Base-by-base conservation (phyloP, 2,888 invertebrate species). In the Drosophila nigricruria region DNA sequence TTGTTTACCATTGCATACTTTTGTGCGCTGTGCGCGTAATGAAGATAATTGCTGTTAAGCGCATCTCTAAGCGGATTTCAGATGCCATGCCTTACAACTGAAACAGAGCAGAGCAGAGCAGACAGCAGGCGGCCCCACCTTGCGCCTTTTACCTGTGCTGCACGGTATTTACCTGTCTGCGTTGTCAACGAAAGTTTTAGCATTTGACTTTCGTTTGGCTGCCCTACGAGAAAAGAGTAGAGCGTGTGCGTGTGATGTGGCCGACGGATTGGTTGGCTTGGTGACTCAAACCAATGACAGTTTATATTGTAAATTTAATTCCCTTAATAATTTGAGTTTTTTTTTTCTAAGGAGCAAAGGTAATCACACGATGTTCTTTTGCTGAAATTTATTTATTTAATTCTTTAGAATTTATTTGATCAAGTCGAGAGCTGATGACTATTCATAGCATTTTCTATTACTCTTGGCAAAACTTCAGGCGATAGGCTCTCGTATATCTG, bases 41-140 rank as follows among this genome's bases (percentile, higher is more conserved):
- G 88, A 86, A 88, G 86, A 86, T 86, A 88, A 86, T 86, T 88
- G 86, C 86, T 86, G 88, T 80, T 88, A 80, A 86, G 86, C 86
- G 83, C 82, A 83, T 77, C 79, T 79, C 69, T 81, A 72, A 79
- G 73, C 81, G 88, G 88, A 85, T 85, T 85, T 88, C 66, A 58
- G 54, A 60, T 30, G 71, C 78, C 76, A 82, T 74, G 42, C 65
- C 49, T 43, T 25, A 34, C 40, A 49, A 30, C 73, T 12, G 36
- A 43, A 43, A n/a, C 47, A 5, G 47, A 25, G 42, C 18, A 3
- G 14, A 23, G 23, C 73, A n/a, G 40, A 40, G 27, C 32, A 16
- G 32, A 30, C 50, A 20, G 50, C 20, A 18, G 23, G 34, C 16
- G 9, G 12, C 52, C 34, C 52, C 34, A 14, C 52, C 52, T n/a